These are phyloP conservation scores for Turritopsis dohrnii DNA, from an alignment of 30 jellyfish, hydroid and myxozoan species.

Conservation along the genomic window DNA sequence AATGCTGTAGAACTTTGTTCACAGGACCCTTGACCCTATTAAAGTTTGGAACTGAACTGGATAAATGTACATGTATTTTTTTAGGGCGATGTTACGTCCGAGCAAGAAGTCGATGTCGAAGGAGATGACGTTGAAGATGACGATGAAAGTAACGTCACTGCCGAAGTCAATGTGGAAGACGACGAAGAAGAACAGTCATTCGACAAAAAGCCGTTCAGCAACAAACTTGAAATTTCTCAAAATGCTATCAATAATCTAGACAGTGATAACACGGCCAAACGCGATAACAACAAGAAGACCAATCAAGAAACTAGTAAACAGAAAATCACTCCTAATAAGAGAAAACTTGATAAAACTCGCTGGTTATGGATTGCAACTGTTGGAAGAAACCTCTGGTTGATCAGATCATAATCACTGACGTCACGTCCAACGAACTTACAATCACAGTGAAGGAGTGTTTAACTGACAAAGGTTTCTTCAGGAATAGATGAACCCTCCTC, in stretches of 20 bases:
- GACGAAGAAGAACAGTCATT: neutral
- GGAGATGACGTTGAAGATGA: slow-evolving; percentile 27
- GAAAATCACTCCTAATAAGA: neutral
- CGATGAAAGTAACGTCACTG: slow-evolving; percentile 2
- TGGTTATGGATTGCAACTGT: slow-evolving; percentile 47
- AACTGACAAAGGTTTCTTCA: slow-evolving; percentile 81
- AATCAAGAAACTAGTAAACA: neutral
- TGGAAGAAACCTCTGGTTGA: slow-evolving; percentile 90
- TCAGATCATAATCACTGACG: slow-evolving; percentile 85
- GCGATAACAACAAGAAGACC: neutral
- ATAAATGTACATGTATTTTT: no score
- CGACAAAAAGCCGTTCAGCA: neutral
- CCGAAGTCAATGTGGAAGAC: slow-evolving; percentile 7
- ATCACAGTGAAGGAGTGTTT: slow-evolving; percentile 80
- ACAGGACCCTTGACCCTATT: no score
- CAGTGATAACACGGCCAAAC: no score
- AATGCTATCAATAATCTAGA: neutral
- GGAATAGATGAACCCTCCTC: neutral
- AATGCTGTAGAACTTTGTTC: no score
- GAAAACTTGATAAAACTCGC: neutral
- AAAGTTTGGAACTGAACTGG: no score
- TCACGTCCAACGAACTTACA: slow-evolving; percentile 75
- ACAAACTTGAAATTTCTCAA: neutral
- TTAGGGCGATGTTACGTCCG: neutral
- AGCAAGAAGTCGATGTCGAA: slow-evolving; percentile 15